These are phyloP conservation scores for Myripristis murdjan DNA, from an alignment of 2,797 vertebrate genomes.

Conservation along the genomic window DNA sequence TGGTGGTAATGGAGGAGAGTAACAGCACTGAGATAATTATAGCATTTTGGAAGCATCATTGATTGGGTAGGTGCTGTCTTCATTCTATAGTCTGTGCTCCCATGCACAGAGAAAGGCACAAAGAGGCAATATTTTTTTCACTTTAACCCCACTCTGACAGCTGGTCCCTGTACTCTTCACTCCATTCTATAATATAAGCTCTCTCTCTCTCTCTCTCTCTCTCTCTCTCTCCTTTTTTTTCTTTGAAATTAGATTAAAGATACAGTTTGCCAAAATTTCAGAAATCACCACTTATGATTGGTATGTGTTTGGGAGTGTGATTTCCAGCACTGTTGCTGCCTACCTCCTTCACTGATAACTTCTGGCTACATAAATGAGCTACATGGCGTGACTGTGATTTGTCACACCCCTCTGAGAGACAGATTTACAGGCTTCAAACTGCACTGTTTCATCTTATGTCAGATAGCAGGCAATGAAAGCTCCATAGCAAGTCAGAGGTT, in stretches of 20 bases:
- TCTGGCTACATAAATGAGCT: constrained; percentile 51
- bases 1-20: neutral
- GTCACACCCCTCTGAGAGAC: constrained; percentile 49
- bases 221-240: constrained; percentile 8
- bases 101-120: too few species aligned
- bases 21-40: constrained; percentile 10
- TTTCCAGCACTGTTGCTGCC: constrained; percentile 47
- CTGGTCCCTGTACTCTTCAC: constrained; percentile 48
- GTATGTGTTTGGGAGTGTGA: constrained; percentile 43
- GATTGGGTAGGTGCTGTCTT: constrained; percentile 17
- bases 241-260: constrained; percentile 56
- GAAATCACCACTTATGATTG: constrained; percentile 42
- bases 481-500: constrained; percentile 14
- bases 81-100: neutral
- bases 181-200: constrained; percentile 57
- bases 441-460: constrained; percentile 53
- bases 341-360: constrained; percentile 62
- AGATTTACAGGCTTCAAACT: constrained; percentile 62
- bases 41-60: constrained; percentile 1
- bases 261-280: constrained; percentile 32
- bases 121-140: constrained; percentile 49
- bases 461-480: constrained; percentile 43
- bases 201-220: too few species aligned
- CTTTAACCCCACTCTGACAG: constrained; percentile 54
- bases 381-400: constrained; percentile 63